Percentiles rank a stretch among this genome's conserved stretches.
Conservation (phyloP, 2,797 vertebrate genomes). For the Champsocephalus gunnari region DNA sequence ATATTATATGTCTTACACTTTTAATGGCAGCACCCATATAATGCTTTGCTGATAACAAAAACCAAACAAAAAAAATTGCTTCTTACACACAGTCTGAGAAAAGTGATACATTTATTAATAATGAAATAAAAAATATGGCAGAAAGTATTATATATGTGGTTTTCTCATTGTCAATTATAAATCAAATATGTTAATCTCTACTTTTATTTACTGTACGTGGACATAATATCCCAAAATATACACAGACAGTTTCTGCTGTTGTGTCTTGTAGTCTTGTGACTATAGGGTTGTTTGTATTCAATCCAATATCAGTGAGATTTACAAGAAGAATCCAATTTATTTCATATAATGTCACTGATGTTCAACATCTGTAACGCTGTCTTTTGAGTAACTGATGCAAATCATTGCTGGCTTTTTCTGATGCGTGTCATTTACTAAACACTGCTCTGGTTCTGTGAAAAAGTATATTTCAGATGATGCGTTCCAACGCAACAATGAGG, state of each 20-base stretch:
- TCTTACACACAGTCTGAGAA: not conserved
- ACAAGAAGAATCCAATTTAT: not conserved
- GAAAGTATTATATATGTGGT: not conserved
- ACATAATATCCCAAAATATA: not conserved
- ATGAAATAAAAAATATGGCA: not conserved
- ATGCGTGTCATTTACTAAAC: not conserved
- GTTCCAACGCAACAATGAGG: not conserved
- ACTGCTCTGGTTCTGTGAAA: not conserved
- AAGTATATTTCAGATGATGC: slow-evolving; percentile 13
- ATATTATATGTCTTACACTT: not conserved
- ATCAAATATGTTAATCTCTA: too few relatives aligned
- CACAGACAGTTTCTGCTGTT: not conserved
- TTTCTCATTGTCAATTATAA: too few relatives aligned
- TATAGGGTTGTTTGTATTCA: not conserved
- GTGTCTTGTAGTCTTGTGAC: not conserved
- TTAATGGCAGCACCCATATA: not conserved
- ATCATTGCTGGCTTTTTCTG: not conserved
- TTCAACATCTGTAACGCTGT: not conserved
- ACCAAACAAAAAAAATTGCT: not conserved
- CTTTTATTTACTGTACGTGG: not conserved
- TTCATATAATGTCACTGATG: not conserved
- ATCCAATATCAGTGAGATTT: slow-evolving; percentile 1
- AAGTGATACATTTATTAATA: not conserved
- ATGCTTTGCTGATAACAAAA: not conserved
- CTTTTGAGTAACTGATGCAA: slow-evolving; percentile 11